These are phyloP conservation scores for Pipa parva DNA, from an alignment of 2,113 vertebrate species.

Conservation along the genomic window DNA sequence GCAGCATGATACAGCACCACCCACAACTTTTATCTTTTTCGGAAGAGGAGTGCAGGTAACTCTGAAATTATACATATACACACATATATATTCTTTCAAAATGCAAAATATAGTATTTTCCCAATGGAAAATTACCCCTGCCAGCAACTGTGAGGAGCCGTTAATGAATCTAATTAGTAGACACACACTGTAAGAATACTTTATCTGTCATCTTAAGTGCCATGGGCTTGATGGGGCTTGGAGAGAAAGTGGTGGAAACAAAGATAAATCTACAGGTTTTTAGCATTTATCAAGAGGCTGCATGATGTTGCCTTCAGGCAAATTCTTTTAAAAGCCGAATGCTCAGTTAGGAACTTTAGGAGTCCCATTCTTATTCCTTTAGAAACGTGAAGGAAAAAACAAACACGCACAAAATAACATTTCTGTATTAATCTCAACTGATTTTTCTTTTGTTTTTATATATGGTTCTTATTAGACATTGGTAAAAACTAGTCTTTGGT, in stretches of 20 bases:
- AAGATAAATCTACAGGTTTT: neutral
- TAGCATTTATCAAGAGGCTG: neutral
- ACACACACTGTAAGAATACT: neutral
- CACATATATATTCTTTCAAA: neutral
- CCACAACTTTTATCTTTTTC: too few relatives aligned
- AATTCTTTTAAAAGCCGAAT: neutral
- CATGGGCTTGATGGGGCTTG: neutral
- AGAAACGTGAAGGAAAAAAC: too few relatives aligned
- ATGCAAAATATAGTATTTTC: neutral
- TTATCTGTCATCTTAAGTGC: neutral
- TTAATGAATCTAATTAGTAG: neutral
- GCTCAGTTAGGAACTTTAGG: neutral
- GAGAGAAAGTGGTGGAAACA: neutral
- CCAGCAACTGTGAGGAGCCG: neutral
- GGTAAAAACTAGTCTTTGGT: too few relatives aligned
- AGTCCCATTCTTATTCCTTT: too few relatives aligned
- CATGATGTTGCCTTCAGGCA: neutral
- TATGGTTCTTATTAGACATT: too few relatives aligned
- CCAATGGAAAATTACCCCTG: neutral
- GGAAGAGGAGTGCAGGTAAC: too few relatives aligned
- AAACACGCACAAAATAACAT: too few relatives aligned
- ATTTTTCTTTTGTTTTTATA: too few relatives aligned
- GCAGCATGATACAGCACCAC: too few relatives aligned
- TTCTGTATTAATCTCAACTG: too few relatives aligned
- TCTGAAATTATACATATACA: too few relatives aligned